Conservation (phyloP, 2,888 invertebrate genomes). For the Altica lythri region DNA sequence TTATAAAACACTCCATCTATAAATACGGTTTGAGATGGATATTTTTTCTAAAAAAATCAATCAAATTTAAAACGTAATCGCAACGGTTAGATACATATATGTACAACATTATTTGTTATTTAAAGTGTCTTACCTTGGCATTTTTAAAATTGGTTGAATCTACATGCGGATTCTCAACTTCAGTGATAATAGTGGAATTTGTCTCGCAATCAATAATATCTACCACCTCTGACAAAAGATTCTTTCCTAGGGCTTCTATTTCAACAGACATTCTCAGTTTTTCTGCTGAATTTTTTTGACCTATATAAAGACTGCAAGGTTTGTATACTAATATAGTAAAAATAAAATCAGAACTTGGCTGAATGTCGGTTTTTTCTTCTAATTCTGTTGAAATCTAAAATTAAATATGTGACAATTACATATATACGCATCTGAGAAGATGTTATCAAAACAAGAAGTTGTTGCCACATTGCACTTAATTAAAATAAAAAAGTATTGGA, state of each 20-base stretch:
- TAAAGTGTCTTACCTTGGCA: constrained; percentile 42
- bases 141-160: constrained; percentile 37
- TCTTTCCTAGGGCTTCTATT: constrained; percentile 68
- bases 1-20: constrained; percentile 81
- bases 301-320: constrained; percentile 39
- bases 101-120: too few relatives aligned
- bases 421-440: too few relatives aligned
- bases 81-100: neutral
- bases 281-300: constrained; percentile 36
- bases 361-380: constrained; percentile 36
- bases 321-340: constrained; percentile 40
- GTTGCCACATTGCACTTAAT: too few relatives aligned
- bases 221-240: constrained; percentile 71
- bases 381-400: too few relatives aligned
- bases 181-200: constrained; percentile 67
- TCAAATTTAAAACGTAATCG: constrained; percentile 7
- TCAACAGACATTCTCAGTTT: constrained; percentile 61
- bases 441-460: too few relatives aligned
- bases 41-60: constrained; percentile 62
- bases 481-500: too few relatives aligned
- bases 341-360: constrained; percentile 42
- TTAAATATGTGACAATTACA: too few relatives aligned
- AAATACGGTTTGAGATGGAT: constrained; percentile 76
- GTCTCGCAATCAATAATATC: constrained; percentile 77
- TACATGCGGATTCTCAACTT: constrained; percentile 59